Conservation (phyloP, 2,113 vertebrate genomes). For the Synodontis membranacea region DNA sequence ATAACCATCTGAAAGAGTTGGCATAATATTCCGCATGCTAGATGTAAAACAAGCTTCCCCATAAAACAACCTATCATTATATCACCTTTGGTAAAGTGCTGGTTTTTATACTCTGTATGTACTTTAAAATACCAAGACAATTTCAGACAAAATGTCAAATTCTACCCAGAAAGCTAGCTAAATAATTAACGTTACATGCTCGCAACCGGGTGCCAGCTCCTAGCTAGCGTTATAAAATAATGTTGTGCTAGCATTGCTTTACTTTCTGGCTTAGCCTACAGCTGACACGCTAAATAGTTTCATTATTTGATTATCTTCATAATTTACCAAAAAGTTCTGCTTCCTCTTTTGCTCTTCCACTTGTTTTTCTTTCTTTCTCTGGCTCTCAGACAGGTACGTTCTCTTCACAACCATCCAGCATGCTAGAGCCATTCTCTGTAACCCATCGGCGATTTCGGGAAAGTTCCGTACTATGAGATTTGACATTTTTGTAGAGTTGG, state of each 20-base stretch:
- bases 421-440: not conserved
- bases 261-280: not conserved
- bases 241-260: not conserved
- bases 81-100: not conserved
- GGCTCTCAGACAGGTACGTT: not conserved
- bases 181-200: not conserved
- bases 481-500: not conserved
- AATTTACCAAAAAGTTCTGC: not conserved
- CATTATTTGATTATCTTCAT: not conserved
- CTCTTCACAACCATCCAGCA: not conserved
- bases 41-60: not conserved
- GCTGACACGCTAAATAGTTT: not conserved
- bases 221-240: not conserved
- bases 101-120: not conserved
- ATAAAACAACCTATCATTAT: not conserved
- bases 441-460: not conserved
- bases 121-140: not conserved
- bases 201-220: not conserved
- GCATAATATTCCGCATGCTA: not conserved
- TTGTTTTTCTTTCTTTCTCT: not conserved
- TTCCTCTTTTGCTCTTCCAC: not conserved
- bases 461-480: not conserved
- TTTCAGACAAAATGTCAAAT: not conserved
- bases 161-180: not conserved
- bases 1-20: not conserved